Base-by-base conservation (phyloP, 2,113 vertebrate genomes). In the Xerus inauris region DNA sequence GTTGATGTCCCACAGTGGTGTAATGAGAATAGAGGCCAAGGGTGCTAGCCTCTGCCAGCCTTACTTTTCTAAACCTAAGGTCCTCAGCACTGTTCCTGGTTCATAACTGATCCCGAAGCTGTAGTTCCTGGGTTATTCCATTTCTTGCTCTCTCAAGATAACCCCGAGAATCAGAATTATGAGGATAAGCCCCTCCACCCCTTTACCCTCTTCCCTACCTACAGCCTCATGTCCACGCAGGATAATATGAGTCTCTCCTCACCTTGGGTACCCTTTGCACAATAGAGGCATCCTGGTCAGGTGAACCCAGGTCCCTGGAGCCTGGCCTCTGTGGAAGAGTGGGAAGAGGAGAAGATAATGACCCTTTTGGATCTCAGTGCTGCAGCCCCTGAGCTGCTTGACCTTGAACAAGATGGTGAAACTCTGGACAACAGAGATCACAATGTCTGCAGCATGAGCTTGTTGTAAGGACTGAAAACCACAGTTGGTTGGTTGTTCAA, bases 251-350 rank as follows among this genome's bases (percentile, higher is more conserved):
- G 10, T 8, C 20, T 10, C n/a, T 47, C 28, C 57, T 87, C 19
- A 0, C 22, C 20, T 45, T 45, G 6, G 10, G 30, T 12, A 67
- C 12, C 0, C 5, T 57, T 10, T 14, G n/a, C 26, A 0, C 0
- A 3, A 47, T 51, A 5, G 16, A 75, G 57, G 20, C 26, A 24
- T 19, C 54, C 16, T 0, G 1, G 8, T 17, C n/a, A 19, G 0
- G 14, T 42, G 14, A 77, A 54, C 35, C 47, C 59, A 40, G 30
- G 11, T 32, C 8, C 54, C 24, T 65, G 20, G 6, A 28, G 35
- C 35, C 57, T 80, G 64, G 40, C 47, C 24, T 47, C 42, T 20
- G 28, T 7, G 24, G 8, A 28, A 3, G 0, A 30, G 38, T 8
- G 57, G 45, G 32, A 49, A 76, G 40, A 57, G 67, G 32, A 65